Conservation (phyloP, 2,888 invertebrate species). For the Hirtodrosophila trivittata region DNA sequence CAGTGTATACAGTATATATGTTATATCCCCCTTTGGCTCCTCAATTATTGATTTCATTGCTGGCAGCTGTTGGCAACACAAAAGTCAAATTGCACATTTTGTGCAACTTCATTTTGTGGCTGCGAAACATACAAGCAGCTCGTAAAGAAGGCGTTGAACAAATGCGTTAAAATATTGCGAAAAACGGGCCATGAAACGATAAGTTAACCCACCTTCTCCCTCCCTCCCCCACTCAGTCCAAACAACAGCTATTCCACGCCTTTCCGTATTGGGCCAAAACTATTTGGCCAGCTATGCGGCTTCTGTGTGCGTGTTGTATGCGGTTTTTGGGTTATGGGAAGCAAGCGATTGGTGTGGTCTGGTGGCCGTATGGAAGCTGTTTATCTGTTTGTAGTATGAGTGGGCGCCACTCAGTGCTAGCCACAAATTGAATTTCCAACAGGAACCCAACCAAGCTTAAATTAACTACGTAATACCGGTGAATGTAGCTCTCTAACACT, state of each 20-base stretch:
- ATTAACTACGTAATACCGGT: constrained; percentile 55
- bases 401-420: constrained; percentile 25
- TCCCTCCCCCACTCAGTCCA: background rate
- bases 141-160: constrained; percentile 49
- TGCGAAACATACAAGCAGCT: constrained; percentile 60
- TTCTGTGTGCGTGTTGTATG: constrained; percentile 28
- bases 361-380: constrained; percentile 15
- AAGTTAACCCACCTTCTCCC: background rate
- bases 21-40: constrained; percentile 9
- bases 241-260: background rate
- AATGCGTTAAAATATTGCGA: constrained; percentile 53
- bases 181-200: constrained; percentile 32
- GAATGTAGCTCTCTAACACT: constrained; percentile 43
- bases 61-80: constrained; percentile 32
- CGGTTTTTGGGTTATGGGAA: constrained; percentile 39
- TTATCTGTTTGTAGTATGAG: constrained; percentile 33
- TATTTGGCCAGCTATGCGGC: constrained; percentile 13
- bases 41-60: constrained; percentile 39
- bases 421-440: constrained; percentile 70
- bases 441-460: constrained; percentile 44
- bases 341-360: constrained; percentile 32
- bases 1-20: background rate
- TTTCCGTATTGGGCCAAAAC: background rate
- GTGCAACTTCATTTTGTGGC: constrained; percentile 64
- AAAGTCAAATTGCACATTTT: constrained; percentile 61